Evolutionary conservation across 2,888 invertebrate genomes (phyloP).

Genomic region (Lithophane socia): DNA sequence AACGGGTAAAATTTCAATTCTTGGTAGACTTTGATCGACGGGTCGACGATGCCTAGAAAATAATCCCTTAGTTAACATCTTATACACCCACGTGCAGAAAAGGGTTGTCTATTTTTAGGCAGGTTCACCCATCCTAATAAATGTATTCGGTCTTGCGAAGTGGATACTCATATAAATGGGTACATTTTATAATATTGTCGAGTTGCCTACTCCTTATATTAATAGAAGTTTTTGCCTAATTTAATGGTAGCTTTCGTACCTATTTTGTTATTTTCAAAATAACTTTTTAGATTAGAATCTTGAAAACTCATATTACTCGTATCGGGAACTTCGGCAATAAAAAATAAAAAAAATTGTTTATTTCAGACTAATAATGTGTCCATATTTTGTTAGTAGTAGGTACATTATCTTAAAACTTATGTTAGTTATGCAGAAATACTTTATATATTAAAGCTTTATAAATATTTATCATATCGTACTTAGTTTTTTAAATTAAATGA

Average conservation of each 20-base stretch:
- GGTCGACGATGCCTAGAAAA: constrained; percentile 13
- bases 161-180: constrained; percentile 2
- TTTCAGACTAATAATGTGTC: too few species aligned
- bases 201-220: constrained; percentile 1
- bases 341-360: too few species aligned
- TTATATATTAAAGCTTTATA: not conserved
- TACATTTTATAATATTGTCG: constrained; percentile 20
- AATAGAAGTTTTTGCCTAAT: not conserved
- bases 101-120: constrained; percentile 30
- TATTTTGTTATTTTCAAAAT: not conserved
- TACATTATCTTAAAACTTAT: too few species aligned
- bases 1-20: not conserved
- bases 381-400: too few species aligned
- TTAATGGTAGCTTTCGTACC: not conserved
- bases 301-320: not conserved
- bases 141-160: constrained; percentile 21
- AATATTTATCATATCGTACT: not conserved
- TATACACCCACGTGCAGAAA: constrained; percentile 18
- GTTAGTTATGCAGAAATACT: too few species aligned
- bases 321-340: not conserved
- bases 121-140: constrained; percentile 13
- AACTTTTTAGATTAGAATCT: not conserved
- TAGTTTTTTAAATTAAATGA: constrained; percentile 29
- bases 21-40: not conserved
- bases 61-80: constrained; percentile 26